Base-by-base conservation (phyloP, 2,888 invertebrate genomes). In the Perizoma affinitatum region DNA sequence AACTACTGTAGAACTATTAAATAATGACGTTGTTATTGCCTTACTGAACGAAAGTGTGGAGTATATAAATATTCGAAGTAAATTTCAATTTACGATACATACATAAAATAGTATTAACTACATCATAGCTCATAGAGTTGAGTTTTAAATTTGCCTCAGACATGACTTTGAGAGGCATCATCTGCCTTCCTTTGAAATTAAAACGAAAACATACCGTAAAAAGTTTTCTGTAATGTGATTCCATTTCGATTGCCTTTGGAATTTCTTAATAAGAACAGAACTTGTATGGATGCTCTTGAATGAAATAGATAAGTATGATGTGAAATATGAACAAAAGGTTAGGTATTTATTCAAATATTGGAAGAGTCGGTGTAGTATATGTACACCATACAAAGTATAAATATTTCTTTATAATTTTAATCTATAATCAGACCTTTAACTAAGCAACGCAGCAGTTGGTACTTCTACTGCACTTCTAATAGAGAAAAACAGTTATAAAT, bases 61-160 rank as follows among this genome's bases (percentile, higher is more conserved):
- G 42, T 42, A 42, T 4, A 10, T 10, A 6, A 10, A 6, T 10
- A 10, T 10, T 10, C 44, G 6, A 45, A 33, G 10, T n/a, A 10
- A 45, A 22, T 8, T 22, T 7, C 22, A 45, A n/a, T n/a, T n/a
- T n/a, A n/a, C n/a, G 7, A 7, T 0, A 45, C 5, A 4, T 6
- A 4, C 34, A 56, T 41, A 49, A 34, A 53, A 56, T 56, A 56
- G 52, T 54, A 61, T 47, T 22, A 52, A 34, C 42, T 44, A 51
- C 7, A 36, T 42, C 49, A 49, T 35, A 52, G 33, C 43, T 48
- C 55, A 34, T 38, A 7, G 55, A 61, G 49, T 70, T 69, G 69
- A 70, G 62, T 76, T 79, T 76, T 79, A 78, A 79, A 79, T 76
- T 76, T 68, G 69, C 72, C 34, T 45, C 49, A 49, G 49, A 44